Conservation (phyloP, 1,140 invertebrate species). For the Diprion similis region DNA sequence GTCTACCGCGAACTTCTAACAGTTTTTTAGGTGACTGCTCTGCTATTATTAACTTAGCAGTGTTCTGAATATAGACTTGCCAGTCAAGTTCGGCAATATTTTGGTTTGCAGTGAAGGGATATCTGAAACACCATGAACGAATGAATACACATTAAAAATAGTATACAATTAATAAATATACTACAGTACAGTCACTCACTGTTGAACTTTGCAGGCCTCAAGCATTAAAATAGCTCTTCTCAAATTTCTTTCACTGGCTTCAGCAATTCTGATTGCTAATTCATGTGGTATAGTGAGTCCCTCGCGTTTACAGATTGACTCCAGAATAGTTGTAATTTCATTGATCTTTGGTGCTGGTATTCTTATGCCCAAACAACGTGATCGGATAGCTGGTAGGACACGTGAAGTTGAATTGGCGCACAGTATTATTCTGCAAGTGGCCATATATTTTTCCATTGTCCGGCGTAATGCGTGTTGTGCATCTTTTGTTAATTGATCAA, state of each 20-base stretch:
- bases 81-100: conserved; percentile 90
- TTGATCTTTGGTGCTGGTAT: conserved; percentile 84
- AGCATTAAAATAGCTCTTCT: conserved; percentile 92
- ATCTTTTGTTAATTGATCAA: conserved; percentile 95
- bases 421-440: conserved; percentile 93
- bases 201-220: conserved; percentile 92
- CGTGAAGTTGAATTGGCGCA: conserved; percentile 94
- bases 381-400: conserved; percentile 94
- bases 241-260: conserved; percentile 89
- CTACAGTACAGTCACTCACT: conserved; percentile 60
- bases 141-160: background rate
- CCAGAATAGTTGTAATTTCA: conserved; percentile 77
- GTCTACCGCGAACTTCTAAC: conserved; percentile 81
- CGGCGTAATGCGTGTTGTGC: conserved; percentile 96
- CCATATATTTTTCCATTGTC: conserved; percentile 99
- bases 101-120: conserved; percentile 85
- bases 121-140: conserved; percentile 54
- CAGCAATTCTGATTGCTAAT: conserved; percentile 80
- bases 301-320: conserved; percentile 85
- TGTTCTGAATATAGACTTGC: conserved; percentile 88
- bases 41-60: conserved; percentile 85
- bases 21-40: conserved; percentile 89
- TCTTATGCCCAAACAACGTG: conserved; percentile 90
- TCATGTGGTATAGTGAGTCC: conserved; percentile 78
- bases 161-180: background rate